Conservation (phyloP, 2,888 invertebrate species). For the Brachyptera putata region DNA sequence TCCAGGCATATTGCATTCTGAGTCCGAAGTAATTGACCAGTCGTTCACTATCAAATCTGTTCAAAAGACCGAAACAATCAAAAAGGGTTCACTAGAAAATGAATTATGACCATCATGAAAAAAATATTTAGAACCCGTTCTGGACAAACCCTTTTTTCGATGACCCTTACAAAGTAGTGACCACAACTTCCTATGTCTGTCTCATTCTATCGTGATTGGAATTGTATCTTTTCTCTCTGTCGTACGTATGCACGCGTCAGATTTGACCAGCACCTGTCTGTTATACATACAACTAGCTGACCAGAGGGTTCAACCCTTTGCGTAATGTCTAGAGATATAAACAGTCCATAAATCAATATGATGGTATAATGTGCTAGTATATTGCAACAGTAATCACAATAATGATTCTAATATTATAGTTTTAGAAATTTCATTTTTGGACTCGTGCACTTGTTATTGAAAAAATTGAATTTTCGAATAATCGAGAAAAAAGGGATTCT, state of each 20-base stretch:
- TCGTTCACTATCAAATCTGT: conserved; percentile 9
- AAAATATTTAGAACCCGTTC: conserved; percentile 9
- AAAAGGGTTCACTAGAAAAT: conserved; percentile 17
- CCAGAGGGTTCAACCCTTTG: background rate
- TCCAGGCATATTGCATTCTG: conserved; percentile 7
- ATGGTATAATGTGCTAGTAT: background rate
- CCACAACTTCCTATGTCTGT: conserved; percentile 18
- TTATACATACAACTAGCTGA: conserved; percentile 1
- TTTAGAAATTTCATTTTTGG: no score
- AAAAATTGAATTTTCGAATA: no score
- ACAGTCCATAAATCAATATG: conserved; percentile 28
- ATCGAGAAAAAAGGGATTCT: no score
- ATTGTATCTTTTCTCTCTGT: conserved; percentile 3
- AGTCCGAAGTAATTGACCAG: conserved; percentile 21
- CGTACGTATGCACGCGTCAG: background rate
- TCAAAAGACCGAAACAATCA: conserved; percentile 1
- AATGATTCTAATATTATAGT: no score
- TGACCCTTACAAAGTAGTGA: conserved; percentile 13
- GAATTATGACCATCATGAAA: conserved; percentile 10
- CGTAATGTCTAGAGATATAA: conserved; percentile 19
- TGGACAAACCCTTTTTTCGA: conserved; percentile 8
- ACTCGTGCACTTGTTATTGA: no score
- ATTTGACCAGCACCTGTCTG: background rate
- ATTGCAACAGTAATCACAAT: no score
- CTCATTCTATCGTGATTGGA: background rate